Conservation (phyloP, 2,797 vertebrate genomes). For the Oryzias sinensis region DNA sequence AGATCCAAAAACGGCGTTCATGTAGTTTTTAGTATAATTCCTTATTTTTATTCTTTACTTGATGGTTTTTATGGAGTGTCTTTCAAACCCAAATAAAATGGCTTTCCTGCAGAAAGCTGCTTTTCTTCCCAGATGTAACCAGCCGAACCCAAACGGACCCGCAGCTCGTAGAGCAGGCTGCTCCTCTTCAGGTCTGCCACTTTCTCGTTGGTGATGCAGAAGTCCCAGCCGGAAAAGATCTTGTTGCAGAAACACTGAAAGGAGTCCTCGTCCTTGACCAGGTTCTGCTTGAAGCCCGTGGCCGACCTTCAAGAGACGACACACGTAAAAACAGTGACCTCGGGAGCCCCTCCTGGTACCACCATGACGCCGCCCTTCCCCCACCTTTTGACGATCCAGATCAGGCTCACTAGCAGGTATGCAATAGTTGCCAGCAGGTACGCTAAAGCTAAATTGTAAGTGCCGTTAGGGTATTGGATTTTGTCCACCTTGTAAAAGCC, state of each 20-base stretch:
- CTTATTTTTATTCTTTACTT: too few relatives aligned
- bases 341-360: neutral
- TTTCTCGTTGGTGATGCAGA: conserved; percentile 87
- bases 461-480: conserved; percentile 65
- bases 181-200: conserved; percentile 83
- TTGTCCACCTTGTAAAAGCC: conserved; percentile 86
- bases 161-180: conserved; percentile 89
- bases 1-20: too few relatives aligned
- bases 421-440: conserved; percentile 87
- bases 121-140: too few relatives aligned
- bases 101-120: too few relatives aligned
- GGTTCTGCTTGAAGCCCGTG: conserved; percentile 86
- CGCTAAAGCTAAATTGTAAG: conserved; percentile 87
- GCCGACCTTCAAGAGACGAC: conserved; percentile 77
- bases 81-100: too few relatives aligned
- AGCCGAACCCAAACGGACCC: conserved; percentile 67
- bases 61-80: too few relatives aligned
- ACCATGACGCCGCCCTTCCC: conserved; percentile 1
- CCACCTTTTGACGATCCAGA: conserved; percentile 95
- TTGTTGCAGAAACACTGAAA: conserved; percentile 99
- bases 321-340: neutral
- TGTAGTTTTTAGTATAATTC: too few relatives aligned
- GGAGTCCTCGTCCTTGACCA: conserved; percentile 85
- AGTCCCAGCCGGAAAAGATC: conserved; percentile 96
- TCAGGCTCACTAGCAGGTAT: conserved; percentile 87